Conservation (phyloP, 2,888 invertebrate genomes). For the Thyatira batis region DNA sequence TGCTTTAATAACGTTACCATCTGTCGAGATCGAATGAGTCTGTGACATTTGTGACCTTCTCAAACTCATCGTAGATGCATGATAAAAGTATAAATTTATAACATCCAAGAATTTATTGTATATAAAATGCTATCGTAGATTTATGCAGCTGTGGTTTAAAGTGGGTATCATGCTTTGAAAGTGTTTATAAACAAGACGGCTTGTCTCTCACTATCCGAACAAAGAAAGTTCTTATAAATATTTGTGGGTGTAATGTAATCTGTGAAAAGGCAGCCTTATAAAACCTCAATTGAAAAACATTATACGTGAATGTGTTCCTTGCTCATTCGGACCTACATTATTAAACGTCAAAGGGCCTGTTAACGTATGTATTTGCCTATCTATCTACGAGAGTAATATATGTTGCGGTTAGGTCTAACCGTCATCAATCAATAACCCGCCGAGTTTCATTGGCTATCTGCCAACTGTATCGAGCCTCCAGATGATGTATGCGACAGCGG, state of each 20-base stretch:
- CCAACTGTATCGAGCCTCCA: slow-evolving; percentile 30
- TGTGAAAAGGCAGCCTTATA: neutral
- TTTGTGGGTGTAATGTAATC: neutral
- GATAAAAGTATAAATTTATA: neutral
- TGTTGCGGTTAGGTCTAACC: slow-evolving; percentile 13
- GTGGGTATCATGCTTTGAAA: neutral
- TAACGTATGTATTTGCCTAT: neutral
- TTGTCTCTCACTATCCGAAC: neutral
- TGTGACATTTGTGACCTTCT: slow-evolving; percentile 23
- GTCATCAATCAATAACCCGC: slow-evolving; percentile 50
- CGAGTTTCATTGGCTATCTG: slow-evolving; percentile 33
- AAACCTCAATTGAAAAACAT: neutral
- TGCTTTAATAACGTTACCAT: slow-evolving; percentile 22
- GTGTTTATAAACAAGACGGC: neutral
- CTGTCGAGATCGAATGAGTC: slow-evolving; percentile 9
- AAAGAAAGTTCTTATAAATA: neutral
- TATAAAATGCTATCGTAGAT: neutral
- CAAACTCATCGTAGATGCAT: neutral
- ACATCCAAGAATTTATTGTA: neutral
- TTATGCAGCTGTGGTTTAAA: neutral
- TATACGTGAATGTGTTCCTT: neutral
- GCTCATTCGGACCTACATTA: neutral
- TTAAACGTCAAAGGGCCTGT: neutral
- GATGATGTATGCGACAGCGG: slow-evolving; percentile 1
- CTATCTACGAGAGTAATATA: neutral